These are phyloP conservation scores for Drosophila quinaria DNA, from an alignment of 2,888 invertebrate genomes.

Conservation along the genomic window DNA sequence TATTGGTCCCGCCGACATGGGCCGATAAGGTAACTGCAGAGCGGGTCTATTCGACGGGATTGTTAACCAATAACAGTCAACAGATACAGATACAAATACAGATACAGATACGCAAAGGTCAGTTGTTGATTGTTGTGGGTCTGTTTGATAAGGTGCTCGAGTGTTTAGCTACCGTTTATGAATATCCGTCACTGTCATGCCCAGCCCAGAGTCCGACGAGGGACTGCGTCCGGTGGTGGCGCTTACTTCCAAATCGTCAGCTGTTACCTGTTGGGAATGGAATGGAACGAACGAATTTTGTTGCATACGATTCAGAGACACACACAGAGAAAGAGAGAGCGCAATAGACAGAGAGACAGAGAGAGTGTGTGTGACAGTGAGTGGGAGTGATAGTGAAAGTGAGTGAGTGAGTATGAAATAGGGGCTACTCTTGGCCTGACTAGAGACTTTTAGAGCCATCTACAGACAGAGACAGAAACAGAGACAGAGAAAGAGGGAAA, in stretches of 20 bases:
- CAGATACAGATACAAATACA: conserved; percentile 12
- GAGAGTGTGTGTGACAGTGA: conserved; percentile 18
- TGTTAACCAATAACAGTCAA: conserved; percentile 41
- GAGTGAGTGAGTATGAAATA: conserved; percentile 1
- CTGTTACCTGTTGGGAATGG: conserved; percentile 84
- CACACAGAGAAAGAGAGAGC: conserved; percentile 37
- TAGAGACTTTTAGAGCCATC: conserved; percentile 8
- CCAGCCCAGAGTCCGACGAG: conserved; percentile 97
- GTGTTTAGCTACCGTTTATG: conserved; percentile 88
- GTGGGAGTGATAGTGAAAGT: neutral
- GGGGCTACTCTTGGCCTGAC: conserved; percentile 2
- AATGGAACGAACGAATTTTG: conserved; percentile 72
- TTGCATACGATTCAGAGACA: conserved; percentile 74
- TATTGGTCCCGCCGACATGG: conserved; percentile 86
- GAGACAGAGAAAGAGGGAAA: conserved; percentile 13
- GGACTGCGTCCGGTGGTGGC: conserved; percentile 91
- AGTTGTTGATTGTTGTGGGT: conserved; percentile 49
- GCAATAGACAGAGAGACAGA: conserved; percentile 26
- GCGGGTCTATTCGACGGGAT: conserved; percentile 80
- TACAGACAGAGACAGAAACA: conserved; percentile 8
- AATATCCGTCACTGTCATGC: conserved; percentile 93
- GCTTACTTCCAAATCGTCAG: conserved; percentile 86
- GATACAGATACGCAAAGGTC: conserved; percentile 47
- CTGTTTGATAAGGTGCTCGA: conserved; percentile 45
- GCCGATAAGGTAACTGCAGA: conserved; percentile 85